These are phyloP conservation scores for Champsocephalus gunnari DNA, from an alignment of 2,797 vertebrate genomes.

Conservation along the genomic window DNA sequence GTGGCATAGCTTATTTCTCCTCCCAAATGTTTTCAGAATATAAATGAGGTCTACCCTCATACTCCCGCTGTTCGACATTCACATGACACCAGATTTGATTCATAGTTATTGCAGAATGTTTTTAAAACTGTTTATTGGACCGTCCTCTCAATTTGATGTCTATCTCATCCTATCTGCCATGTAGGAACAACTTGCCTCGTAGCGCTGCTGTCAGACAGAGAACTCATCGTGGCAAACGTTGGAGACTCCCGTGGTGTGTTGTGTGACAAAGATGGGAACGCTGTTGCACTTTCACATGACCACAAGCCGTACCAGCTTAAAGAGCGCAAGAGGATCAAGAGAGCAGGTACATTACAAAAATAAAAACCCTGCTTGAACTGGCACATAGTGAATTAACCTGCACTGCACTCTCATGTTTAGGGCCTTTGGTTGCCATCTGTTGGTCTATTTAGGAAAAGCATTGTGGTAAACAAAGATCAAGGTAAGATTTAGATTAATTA, in stretches of 20 bases:
- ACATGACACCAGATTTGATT: not conserved
- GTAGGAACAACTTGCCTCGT: conserved; percentile 95
- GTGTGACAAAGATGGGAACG: conserved; percentile 97
- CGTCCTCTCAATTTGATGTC: not conserved
- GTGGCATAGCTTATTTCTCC: no score
- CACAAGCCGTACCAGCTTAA: conserved; percentile 99
- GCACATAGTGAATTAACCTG: not conserved
- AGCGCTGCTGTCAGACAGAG: conserved; percentile 93
- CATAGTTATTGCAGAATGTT: not conserved
- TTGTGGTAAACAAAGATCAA: conserved; percentile 5
- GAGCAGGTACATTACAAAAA: conserved; percentile 87
- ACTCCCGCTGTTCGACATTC: not conserved
- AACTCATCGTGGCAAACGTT: conserved; percentile 96
- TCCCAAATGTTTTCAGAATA: no score
- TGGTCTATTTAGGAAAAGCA: conserved; percentile 48
- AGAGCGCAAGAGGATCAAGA: conserved; percentile 98
- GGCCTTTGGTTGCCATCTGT: conserved; percentile 60
- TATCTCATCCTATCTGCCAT: conserved; percentile 2
- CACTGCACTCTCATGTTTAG: not conserved
- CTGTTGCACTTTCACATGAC: conserved; percentile 95
- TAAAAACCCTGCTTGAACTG: not conserved
- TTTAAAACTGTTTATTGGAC: not conserved
- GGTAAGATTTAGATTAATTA: not conserved
- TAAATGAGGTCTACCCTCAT: no score
- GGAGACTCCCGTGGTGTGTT: conserved; percentile 95